These are phyloP conservation scores for Ormyrus nitidulus DNA, from an alignment of 2,888 invertebrate genomes.

Conservation along the genomic window DNA sequence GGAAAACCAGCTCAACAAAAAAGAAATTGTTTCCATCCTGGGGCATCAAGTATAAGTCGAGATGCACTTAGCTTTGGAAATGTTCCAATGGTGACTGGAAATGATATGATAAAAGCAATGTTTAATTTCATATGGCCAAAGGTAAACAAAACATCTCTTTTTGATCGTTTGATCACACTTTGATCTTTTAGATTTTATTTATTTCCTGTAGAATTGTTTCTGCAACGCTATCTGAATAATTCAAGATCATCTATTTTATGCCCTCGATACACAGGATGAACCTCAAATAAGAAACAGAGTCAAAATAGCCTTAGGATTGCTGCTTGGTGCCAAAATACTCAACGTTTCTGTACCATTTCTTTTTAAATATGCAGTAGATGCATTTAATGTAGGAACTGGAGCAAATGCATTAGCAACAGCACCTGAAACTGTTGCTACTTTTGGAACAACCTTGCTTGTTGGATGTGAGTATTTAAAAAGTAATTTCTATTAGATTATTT, in stretches of 20 bases:
- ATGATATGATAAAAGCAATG: constrained; percentile 92
- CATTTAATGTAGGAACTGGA: constrained; percentile 81
- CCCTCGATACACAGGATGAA: constrained; percentile 80
- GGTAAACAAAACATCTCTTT: constrained; percentile 76
- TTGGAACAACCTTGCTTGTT: constrained; percentile 87
- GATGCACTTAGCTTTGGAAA: constrained; percentile 81
- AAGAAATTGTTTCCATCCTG: constrained; percentile 95
- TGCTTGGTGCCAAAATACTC: constrained; percentile 89
- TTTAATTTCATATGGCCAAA: constrained; percentile 96
- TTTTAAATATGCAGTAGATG: constrained; percentile 95
- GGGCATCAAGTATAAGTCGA: constrained; percentile 83
- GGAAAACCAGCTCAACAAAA: constrained; percentile 76
- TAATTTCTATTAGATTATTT: constrained; percentile 3
- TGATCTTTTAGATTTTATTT: constrained; percentile 34
- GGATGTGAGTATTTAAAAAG: constrained; percentile 84
- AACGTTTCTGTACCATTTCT: constrained; percentile 96
- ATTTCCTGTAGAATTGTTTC: constrained; percentile 39
- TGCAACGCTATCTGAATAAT: constrained; percentile 42
- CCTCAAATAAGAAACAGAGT: constrained; percentile 86
- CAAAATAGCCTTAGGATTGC: constrained; percentile 86
- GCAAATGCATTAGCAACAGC: constrained; percentile 83
- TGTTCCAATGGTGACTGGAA: constrained; percentile 80
- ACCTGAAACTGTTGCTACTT: constrained; percentile 87
- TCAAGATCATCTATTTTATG: constrained; percentile 41
- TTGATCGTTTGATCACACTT: constrained; percentile 20